Evolutionary conservation across 1,140 invertebrate species (phyloP).

Genomic region (Drosophila takahashii): DNA sequence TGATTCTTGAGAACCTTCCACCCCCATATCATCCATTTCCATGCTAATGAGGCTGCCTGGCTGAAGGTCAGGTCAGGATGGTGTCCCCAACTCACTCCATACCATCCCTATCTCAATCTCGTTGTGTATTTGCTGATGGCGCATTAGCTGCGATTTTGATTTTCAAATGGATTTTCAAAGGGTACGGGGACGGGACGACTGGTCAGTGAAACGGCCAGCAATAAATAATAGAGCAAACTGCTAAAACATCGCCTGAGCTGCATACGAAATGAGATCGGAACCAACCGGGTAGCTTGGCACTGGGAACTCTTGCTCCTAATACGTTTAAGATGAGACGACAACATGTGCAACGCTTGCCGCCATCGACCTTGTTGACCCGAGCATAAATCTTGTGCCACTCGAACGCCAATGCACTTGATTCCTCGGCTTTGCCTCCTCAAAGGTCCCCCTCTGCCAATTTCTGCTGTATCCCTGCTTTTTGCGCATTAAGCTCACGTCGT

Average conservation of each 20-base stretch:
- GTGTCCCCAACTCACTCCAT: too few species aligned
- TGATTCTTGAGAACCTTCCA: neutral
- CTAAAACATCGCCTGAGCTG: conserved; percentile 75
- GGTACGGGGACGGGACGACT: neutral
- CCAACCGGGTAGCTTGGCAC: neutral
- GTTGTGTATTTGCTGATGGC: conserved; percentile 68
- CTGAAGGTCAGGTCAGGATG: conserved; percentile 60
- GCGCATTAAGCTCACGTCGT: conserved; percentile 73
- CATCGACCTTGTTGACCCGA: conserved; percentile 65
- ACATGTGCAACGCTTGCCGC: conserved; percentile 77
- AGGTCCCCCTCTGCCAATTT: neutral
- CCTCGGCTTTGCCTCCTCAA: neutral
- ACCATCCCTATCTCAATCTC: conserved; percentile 21
- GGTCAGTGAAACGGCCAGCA: conserved; percentile 68
- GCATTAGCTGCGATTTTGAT: conserved; percentile 77
- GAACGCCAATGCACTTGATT: conserved; percentile 61
- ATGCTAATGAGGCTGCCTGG: conserved; percentile 67
- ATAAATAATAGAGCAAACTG: conserved; percentile 82
- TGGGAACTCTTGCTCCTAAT: conserved; percentile 61
- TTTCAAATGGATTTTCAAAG: conserved; percentile 66
- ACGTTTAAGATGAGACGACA: conserved; percentile 83
- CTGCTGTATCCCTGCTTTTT: conserved; percentile 49
- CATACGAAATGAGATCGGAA: conserved; percentile 70
- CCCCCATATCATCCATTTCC: neutral
- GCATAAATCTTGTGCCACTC: conserved; percentile 77